A percentile compares a stretch with the other conserved stretches of the same genome.
These are phyloP conservation scores for Perca flavescens DNA, from an alignment of 2,113 vertebrate genomes.

Conservation along the genomic window DNA sequence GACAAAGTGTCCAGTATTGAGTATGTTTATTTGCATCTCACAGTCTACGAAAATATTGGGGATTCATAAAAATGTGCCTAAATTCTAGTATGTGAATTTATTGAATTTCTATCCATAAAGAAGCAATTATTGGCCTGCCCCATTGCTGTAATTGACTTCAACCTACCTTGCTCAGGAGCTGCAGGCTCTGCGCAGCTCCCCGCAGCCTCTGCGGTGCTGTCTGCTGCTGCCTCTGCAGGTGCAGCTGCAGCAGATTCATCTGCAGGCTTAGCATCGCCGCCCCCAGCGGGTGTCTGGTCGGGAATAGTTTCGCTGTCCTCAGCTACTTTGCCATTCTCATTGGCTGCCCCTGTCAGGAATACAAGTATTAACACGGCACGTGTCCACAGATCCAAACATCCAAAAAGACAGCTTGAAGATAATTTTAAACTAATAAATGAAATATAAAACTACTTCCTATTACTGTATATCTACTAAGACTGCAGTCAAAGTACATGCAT, in stretches of 20 bases:
- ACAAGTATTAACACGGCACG: background rate
- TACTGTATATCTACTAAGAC: background rate
- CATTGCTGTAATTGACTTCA: background rate
- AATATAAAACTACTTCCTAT: background rate
- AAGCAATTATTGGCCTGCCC: background rate
- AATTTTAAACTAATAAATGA: background rate
- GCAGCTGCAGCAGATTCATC: slow-evolving; percentile 42
- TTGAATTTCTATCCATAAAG: background rate
- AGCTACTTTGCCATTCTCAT: slow-evolving; percentile 72
- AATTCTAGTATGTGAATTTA: background rate
- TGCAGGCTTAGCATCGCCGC: slow-evolving; percentile 20
- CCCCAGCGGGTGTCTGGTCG: slow-evolving; percentile 65
- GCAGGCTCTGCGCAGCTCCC: slow-evolving; percentile 47
- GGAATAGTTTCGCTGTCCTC: slow-evolving; percentile 77
- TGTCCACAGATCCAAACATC: background rate
- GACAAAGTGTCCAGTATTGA: background rate
- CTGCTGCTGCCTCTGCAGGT: slow-evolving; percentile 44
- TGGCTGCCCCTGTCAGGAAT: slow-evolving; percentile 63
- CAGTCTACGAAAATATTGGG: background rate
- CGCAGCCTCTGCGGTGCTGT: slow-evolving; percentile 12
- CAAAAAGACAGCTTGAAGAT: background rate
- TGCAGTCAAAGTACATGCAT: background rate
- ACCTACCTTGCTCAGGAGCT: slow-evolving; percentile 66
- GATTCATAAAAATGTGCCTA: background rate
- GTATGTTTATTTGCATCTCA: background rate